Conservation (phyloP, 2,113 vertebrate genomes). For the Phylloscopus trochilus region DNA sequence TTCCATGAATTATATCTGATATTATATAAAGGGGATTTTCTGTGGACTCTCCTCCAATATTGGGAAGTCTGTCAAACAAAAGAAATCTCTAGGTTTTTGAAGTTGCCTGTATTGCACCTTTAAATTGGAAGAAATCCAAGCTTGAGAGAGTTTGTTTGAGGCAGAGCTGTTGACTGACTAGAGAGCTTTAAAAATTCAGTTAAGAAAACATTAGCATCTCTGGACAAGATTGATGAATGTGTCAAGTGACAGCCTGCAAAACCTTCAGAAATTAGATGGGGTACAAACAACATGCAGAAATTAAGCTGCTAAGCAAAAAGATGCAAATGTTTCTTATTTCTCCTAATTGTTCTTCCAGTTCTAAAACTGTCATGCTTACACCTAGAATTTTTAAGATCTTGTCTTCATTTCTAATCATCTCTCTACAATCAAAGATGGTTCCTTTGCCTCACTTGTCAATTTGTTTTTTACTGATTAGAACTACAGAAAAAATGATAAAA, state of each 20-base stretch:
- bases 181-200: background rate
- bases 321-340: background rate
- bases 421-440: background rate
- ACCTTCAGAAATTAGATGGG: background rate
- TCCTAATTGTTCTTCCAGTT: background rate
- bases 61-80: constrained; percentile 32
- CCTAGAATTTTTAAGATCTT: background rate
- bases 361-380: background rate
- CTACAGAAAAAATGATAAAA: background rate
- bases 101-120: background rate
- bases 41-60: constrained; percentile 37
- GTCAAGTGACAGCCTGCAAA: background rate
- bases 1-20: constrained; percentile 45
- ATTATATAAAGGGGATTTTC: constrained; percentile 56
- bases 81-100: constrained; percentile 44
- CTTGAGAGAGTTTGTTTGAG: background rate
- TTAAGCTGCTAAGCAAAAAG: background rate
- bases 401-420: background rate
- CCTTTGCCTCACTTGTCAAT: background rate
- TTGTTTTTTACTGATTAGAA: background rate
- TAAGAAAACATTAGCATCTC: background rate
- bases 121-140: constrained; percentile 14
- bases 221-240: background rate
- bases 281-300: background rate
- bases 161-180: background rate